These are phyloP conservation scores for Amblyopsis hoosieri DNA, from an alignment of 2,797 vertebrate genomes.

Conservation along the genomic window DNA sequence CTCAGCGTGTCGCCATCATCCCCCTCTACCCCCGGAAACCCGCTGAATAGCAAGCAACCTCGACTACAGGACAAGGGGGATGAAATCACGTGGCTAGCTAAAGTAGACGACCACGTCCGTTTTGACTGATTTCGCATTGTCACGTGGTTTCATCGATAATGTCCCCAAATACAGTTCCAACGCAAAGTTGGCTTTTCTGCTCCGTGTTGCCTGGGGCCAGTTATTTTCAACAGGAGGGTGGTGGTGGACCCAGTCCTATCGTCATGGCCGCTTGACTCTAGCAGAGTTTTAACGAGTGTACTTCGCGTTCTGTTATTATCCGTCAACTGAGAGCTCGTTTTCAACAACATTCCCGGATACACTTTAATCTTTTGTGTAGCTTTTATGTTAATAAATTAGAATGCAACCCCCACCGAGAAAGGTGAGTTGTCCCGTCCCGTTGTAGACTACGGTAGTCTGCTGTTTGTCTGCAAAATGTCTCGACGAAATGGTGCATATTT, in stretches of 20 bases:
- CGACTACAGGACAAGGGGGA: no score
- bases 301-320: constrained; percentile 5
- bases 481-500: constrained; percentile 62
- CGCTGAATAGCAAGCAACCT: constrained; percentile 7
- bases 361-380: constrained; percentile 28
- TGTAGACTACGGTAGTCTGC: constrained; percentile 41
- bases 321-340: constrained; percentile 6
- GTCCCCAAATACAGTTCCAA: no score
- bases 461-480: constrained; percentile 38
- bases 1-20: constrained; percentile 31
- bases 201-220: constrained; percentile 52
- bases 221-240: constrained; percentile 64
- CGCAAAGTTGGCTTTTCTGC: constrained; percentile 43
- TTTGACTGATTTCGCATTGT: no score
- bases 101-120: no score
- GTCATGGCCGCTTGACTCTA: constrained; percentile 63
- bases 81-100: no score
- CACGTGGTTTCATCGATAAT: no score
- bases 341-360: constrained; percentile 16
- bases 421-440: constrained; percentile 74
- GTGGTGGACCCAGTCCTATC: constrained; percentile 42
- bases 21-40: constrained; percentile 33
- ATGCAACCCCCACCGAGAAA: constrained; percentile 97
- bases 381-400: constrained; percentile 72
- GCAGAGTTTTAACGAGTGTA: constrained; percentile 19